Evolutionary conservation across 2,888 invertebrate species (phyloP).

Genomic region (Sphinx pinastri): DNA sequence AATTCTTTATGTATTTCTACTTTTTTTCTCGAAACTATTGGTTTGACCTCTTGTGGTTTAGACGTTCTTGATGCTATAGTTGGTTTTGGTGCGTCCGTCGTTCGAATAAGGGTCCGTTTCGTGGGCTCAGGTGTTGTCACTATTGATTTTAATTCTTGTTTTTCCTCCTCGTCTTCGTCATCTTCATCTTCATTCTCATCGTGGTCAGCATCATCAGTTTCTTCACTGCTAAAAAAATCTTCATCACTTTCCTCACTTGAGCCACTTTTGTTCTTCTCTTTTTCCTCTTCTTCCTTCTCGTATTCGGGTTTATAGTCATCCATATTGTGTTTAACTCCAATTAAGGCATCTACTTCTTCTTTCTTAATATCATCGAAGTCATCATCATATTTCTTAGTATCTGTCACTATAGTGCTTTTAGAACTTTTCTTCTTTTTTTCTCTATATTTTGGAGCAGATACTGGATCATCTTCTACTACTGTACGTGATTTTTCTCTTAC

Average conservation of each 20-base stretch:
- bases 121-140: constrained; percentile 64
- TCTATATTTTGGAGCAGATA: constrained; percentile 57
- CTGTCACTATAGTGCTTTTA: constrained; percentile 75
- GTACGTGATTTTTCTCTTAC: constrained; percentile 30
- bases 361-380: constrained; percentile 62
- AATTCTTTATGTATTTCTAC: constrained; percentile 74
- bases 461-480: constrained; percentile 35
- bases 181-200: constrained; percentile 43
- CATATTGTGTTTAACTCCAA: constrained; percentile 68
- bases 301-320: constrained; percentile 70
- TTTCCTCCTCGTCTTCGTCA: constrained; percentile 38
- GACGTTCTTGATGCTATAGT: constrained; percentile 53
- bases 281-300: constrained; percentile 57
- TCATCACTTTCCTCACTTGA: constrained; percentile 41
- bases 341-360: constrained; percentile 71
- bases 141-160: constrained; percentile 31
- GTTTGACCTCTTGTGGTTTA: constrained; percentile 51
- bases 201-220: constrained; percentile 44
- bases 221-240: constrained; percentile 36
- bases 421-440: constrained; percentile 74
- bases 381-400: constrained; percentile 71
- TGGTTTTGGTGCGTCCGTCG: constrained; percentile 61
- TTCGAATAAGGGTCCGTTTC: constrained; percentile 61
- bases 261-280: constrained; percentile 34
- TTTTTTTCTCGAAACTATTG: constrained; percentile 64